These are phyloP conservation scores for Drosophila albomicans DNA, from an alignment of 1,140 invertebrate species.

Conservation along the genomic window DNA sequence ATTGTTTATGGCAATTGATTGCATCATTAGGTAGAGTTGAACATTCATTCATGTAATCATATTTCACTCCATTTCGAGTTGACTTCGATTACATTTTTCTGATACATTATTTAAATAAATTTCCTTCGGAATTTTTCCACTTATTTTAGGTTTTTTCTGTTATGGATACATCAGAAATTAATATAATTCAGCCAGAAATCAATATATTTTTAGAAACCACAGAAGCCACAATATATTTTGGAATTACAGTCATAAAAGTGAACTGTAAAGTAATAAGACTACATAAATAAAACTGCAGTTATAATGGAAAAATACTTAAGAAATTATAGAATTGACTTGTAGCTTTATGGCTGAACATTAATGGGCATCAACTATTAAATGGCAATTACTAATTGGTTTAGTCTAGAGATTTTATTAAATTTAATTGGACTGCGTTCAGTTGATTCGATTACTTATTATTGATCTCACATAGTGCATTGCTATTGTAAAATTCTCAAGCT, in stretches of 20 bases:
- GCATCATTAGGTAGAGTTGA: background rate
- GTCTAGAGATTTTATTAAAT: constrained; percentile 13
- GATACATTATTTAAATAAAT: too few relatives aligned
- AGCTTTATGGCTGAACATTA: background rate
- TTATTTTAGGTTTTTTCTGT: too few relatives aligned
- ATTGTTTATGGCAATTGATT: background rate
- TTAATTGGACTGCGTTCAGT: constrained; percentile 17
- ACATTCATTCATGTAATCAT: background rate
- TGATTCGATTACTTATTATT: background rate
- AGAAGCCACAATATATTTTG: too few relatives aligned
- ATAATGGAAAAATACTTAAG: too few relatives aligned
- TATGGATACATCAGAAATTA: too few relatives aligned
- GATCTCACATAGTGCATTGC: background rate
- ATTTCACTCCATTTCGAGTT: background rate
- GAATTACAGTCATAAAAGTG: too few relatives aligned
- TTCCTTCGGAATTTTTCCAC: too few relatives aligned
- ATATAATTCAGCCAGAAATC: too few relatives aligned
- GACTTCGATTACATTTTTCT: background rate
- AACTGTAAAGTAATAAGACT: too few relatives aligned
- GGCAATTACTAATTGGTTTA: background rate
- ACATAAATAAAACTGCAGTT: too few relatives aligned
- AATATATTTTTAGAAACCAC: too few relatives aligned
- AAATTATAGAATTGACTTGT: too few relatives aligned
- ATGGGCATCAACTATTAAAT: constrained; percentile 10
- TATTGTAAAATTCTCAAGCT: background rate